These are phyloP conservation scores for Cardiocondyla obscurior DNA, from an alignment of 1,140 invertebrate genomes.

Conservation along the genomic window DNA sequence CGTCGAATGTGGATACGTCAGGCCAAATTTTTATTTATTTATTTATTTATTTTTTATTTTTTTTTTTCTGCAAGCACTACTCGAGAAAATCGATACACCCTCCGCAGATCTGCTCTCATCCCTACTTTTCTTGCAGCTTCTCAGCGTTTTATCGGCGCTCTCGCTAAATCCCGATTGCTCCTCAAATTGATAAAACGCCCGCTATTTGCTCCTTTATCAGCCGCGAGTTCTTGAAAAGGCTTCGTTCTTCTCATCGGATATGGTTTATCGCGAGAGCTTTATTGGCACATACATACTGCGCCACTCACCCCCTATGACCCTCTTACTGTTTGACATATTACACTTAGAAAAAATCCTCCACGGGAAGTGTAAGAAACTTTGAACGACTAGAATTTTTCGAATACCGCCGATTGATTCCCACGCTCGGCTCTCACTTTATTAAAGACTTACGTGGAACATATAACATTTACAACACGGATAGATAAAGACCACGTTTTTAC, in stretches of 20 bases:
- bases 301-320: neutral
- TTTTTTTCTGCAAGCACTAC: neutral
- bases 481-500: neutral
- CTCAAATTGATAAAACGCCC: slow-evolving; percentile 25
- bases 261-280: neutral
- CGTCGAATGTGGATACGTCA: slow-evolving; percentile 27
- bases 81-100: slow-evolving; percentile 25
- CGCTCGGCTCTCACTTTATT: no score
- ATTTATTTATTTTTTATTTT: no score
- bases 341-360: neutral
- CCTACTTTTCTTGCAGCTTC: neutral
- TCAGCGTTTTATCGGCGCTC: slow-evolving; percentile 20
- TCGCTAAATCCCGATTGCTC: slow-evolving; percentile 29
- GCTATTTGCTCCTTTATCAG: slow-evolving; percentile 24
- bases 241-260: neutral
- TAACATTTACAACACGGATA: neutral
- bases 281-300: neutral
- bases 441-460: neutral
- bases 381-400: neutral
- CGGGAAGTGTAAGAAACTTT: neutral
- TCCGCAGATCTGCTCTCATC: neutral
- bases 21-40: slow-evolving; percentile 24
- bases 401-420: no score
- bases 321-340: neutral
- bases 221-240: slow-evolving; percentile 18